Evolutionary conservation across 2,797 vertebrate genomes (phyloP).

Genomic region (Streptopelia turtur): DNA sequence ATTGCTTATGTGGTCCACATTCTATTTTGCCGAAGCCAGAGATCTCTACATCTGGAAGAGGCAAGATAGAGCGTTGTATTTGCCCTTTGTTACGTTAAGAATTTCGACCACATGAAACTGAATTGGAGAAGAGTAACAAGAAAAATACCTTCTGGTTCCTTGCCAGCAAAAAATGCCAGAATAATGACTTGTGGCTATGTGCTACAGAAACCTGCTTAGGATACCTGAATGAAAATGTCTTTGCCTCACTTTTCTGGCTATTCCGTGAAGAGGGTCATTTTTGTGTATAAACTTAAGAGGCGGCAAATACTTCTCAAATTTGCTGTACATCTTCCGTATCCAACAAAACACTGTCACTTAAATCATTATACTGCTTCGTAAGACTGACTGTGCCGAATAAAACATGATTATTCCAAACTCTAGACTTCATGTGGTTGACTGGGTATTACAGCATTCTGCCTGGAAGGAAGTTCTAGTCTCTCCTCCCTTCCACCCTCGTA

Average conservation of each 20-base stretch:
- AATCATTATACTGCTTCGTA: not conserved
- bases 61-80: not conserved
- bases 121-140: not conserved
- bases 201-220: not conserved
- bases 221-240: not conserved
- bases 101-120: not conserved
- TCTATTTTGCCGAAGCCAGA: not conserved
- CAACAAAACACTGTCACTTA: not conserved
- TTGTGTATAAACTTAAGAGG: not conserved
- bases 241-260: not conserved
- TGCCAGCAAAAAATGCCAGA: not conserved
- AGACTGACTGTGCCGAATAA: constrained; percentile 12
- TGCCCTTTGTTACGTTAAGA: not conserved
- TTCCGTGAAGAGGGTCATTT: not conserved
- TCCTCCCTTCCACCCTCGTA: constrained; percentile 52
- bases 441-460: constrained; percentile 23
- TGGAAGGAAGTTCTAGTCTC: constrained; percentile 53
- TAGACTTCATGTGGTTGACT: constrained; percentile 24
- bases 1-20: not conserved
- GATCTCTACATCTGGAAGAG: not conserved
- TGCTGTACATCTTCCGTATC: not conserved
- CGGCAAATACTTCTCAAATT: not conserved
- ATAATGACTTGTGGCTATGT: not conserved
- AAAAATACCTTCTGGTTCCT: not conserved
- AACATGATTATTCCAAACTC: constrained; percentile 24